Percentiles rank a stretch among this genome's conserved stretches.
These are phyloP conservation scores for Agapetus fuscipes DNA, from an alignment of 2,888 invertebrate genomes.

Conservation along the genomic window DNA sequence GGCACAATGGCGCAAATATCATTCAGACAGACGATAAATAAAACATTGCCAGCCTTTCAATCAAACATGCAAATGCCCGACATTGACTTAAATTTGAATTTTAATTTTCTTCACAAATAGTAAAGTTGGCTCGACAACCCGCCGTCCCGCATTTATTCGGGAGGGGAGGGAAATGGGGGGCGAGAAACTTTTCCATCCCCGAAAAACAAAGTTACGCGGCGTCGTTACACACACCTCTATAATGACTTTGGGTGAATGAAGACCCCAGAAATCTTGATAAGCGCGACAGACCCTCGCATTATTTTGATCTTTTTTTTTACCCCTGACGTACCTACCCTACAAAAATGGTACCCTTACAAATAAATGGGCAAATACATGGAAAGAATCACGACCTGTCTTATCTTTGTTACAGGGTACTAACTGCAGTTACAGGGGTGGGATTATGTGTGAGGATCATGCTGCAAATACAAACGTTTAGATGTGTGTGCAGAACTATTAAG, in stretches of 20 bases:
- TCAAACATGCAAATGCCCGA: constrained; percentile 16
- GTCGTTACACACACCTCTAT: constrained; percentile 19
- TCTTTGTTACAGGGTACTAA: too few relatives aligned
- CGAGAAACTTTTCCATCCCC: constrained; percentile 18
- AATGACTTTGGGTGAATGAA: constrained; percentile 12
- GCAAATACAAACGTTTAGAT: too few relatives aligned
- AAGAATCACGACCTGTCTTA: too few relatives aligned
- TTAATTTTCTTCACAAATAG: background rate
- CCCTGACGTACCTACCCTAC: too few relatives aligned
- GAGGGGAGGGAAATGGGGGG: constrained; percentile 12
- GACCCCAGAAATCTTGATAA: constrained; percentile 15
- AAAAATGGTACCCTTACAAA: too few relatives aligned
- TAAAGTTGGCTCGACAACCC: background rate
- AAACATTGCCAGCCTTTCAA: constrained; percentile 10
- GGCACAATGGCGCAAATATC: too few relatives aligned
- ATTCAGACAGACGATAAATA: background rate
- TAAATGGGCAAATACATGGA: too few relatives aligned
- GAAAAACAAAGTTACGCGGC: constrained; percentile 18
- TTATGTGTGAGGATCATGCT: too few relatives aligned
- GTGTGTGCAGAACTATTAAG: too few relatives aligned
- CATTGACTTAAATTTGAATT: background rate
- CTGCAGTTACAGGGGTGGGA: too few relatives aligned
- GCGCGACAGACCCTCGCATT: background rate
- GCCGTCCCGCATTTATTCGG: background rate
- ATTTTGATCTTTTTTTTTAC: constrained; percentile 3